A percentile compares a stretch with the other conserved stretches of the same genome.
Conservation (phyloP, 1,140 invertebrate genomes). For the Drosophila ercepeae region DNA sequence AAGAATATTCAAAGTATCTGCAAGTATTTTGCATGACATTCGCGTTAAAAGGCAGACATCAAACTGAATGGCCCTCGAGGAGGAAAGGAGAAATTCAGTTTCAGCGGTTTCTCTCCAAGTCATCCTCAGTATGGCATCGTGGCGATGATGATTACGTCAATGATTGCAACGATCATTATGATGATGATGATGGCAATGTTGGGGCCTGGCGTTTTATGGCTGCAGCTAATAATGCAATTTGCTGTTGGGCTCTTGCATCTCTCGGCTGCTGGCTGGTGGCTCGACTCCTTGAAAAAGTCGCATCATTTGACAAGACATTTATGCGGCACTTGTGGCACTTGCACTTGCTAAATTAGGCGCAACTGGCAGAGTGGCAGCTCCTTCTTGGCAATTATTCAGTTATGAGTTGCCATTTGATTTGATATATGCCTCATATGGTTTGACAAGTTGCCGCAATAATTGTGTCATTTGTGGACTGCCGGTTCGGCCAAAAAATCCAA, state of each 20-base stretch:
- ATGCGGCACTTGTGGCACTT: conserved; percentile 78
- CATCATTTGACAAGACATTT: conserved; percentile 81
- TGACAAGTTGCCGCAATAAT: conserved; percentile 59
- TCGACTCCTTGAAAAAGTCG: conserved; percentile 59
- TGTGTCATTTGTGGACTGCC: conserved; percentile 37
- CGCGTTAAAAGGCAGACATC: conserved; percentile 75
- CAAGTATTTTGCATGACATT: conserved; percentile 77
- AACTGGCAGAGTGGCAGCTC: conserved; percentile 55
- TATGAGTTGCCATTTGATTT: conserved; percentile 64
- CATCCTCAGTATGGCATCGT: conserved; percentile 3
- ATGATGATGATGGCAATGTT: conserved; percentile 26
- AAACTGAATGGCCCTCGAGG: conserved; percentile 64
- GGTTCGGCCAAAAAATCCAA: too few relatives aligned
- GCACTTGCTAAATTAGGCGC: conserved; percentile 75
- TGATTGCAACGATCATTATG: conserved; percentile 22
- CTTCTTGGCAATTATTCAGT: conserved; percentile 68
- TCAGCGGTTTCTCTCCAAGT: conserved; percentile 19
- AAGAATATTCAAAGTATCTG: conserved; percentile 73
- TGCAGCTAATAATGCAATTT: conserved; percentile 80
- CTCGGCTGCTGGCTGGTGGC: conserved; percentile 8
- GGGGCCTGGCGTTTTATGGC: conserved; percentile 68
- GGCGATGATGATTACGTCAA: conserved; percentile 10
- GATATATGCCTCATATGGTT: conserved; percentile 54
- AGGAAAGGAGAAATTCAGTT: not conserved
- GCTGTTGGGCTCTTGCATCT: conserved; percentile 45